Base-by-base conservation (phyloP, 2,888 invertebrate genomes). In the Galerucella nymphaeae region DNA sequence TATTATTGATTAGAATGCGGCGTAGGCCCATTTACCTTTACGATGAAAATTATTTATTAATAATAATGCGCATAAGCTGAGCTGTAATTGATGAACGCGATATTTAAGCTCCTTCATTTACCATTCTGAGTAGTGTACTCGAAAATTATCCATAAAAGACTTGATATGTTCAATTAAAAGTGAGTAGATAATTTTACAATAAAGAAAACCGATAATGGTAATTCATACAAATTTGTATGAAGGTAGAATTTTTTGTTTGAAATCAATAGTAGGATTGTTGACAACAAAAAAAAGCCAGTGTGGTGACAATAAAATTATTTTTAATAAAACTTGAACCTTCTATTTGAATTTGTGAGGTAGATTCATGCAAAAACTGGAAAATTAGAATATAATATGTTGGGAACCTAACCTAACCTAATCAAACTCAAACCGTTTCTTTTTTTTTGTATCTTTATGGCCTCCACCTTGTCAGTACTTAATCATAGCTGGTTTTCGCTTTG, bases 1-100 rank as follows among this genome's bases (percentile, higher is more conserved):
- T 63, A 38, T 65, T 65, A 65, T 65, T 38, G 65, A 65, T 65
- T 41, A 53, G 16, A 18, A 65, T 65, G 65, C 65, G 65, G 65
- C 38, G 38, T 65, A 65, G 38, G 55, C 55, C 53, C 23, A 65
- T 65, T 41, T 65, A 65, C 65, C 16, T 65, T 53, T 18, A 65
- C 13, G 13, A 38, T 38, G 53, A 45, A 38, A 65, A 38, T 11
- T 38, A 53, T 55, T 65, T 38, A 30, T n/a, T 55, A 57, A 20
- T 67, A 57, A 55, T 41, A 57, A 45, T 67, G 67, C 59, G 59
- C 67, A 67, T 14, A 20, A 62, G 41, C 45, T 42, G 13, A 66
- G n/a, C 8, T 50, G 8, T 4, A 50, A 50, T 16, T 50, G 50
- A 50, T 50, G 13, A 50, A 50, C 50, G 8, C n/a, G 16, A 50